phyloP scores from a whole-genome alignment of 2,797 vertebrate species.

The Margarornis squamiger region DNA sequence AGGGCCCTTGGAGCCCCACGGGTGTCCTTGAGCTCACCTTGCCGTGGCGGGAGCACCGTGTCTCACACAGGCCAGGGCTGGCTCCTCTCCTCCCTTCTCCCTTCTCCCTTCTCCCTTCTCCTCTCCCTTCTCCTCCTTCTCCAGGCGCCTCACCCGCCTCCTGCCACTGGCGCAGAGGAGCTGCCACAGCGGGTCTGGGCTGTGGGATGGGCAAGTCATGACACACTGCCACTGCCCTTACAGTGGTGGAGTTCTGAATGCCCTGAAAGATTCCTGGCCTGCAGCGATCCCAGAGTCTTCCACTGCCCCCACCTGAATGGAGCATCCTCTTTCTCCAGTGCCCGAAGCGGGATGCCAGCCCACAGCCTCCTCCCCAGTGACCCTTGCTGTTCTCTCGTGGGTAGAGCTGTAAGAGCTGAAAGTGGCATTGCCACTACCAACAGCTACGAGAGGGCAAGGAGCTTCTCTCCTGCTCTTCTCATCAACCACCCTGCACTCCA shows the following conservation, averaged over 20 bases:
- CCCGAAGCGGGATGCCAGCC: background rate
- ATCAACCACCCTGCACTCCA: background rate
- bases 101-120: no score
- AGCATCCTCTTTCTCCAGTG: background rate
- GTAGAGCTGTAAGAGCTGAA: background rate
- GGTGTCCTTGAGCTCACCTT: no score
- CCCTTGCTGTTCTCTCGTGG: background rate
- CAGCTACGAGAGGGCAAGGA: background rate
- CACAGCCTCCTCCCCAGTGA: background rate
- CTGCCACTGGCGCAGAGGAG: background rate
- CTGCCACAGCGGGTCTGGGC: accelerated
- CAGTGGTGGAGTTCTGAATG: background rate
- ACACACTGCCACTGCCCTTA: background rate
- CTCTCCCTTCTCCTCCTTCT: no score
- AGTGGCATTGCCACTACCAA: background rate
- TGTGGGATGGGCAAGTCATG: background rate
- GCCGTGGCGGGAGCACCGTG: no score
- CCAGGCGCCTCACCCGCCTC: accelerated
- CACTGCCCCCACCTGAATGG: background rate
- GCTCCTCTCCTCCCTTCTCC: no score
- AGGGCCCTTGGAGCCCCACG: no score
- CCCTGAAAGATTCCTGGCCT: background rate
- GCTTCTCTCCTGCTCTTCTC: background rate
- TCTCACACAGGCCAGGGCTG: no score
- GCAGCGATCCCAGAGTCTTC: background rate